Conservation (phyloP, 2,888 invertebrate species). For the Marronus borbonicus region DNA sequence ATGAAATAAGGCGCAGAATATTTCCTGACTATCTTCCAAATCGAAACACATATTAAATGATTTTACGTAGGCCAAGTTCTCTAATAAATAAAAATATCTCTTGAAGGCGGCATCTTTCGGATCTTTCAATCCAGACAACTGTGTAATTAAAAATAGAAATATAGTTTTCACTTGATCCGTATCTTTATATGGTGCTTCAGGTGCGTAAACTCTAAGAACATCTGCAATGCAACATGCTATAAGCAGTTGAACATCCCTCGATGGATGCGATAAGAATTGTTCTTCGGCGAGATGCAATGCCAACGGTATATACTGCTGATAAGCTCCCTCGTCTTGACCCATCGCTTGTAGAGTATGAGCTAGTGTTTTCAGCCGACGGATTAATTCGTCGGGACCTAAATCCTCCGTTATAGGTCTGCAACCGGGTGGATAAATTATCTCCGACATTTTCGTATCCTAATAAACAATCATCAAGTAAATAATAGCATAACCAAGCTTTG, state of each 20-base stretch:
- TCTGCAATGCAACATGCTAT: conserved; percentile 99
- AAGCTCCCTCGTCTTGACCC: conserved; percentile 96
- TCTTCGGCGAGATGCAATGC: conserved; percentile 95
- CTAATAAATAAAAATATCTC: conserved; percentile 95
- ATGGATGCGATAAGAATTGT: conserved; percentile 90
- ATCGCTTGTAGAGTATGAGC: conserved; percentile 96
- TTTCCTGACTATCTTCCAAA: conserved; percentile 96
- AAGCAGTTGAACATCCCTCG: conserved; percentile 93
- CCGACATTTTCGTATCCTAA: conserved; percentile 75
- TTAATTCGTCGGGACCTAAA: conserved; percentile 95
- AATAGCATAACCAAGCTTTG: conserved; percentile 40
- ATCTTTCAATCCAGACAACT: conserved; percentile 93
- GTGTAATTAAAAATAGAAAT: conserved; percentile 95
- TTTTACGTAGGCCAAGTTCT: conserved; percentile 97
- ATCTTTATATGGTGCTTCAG: conserved; percentile 98
- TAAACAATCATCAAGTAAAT: conserved; percentile 47
- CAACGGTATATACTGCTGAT: conserved; percentile 92
- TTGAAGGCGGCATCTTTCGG: conserved; percentile 98
- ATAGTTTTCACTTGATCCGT: conserved; percentile 93
- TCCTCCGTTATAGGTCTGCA: conserved; percentile 96
- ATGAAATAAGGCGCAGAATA: conserved; percentile 93
- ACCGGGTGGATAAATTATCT: conserved; percentile 94
- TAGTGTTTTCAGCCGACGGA: conserved; percentile 92
- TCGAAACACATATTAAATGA: conserved; percentile 99
- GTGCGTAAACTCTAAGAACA: conserved; percentile 95